Conservation (phyloP, 1,140 invertebrate species). For the Chrysopa pallens region DNA sequence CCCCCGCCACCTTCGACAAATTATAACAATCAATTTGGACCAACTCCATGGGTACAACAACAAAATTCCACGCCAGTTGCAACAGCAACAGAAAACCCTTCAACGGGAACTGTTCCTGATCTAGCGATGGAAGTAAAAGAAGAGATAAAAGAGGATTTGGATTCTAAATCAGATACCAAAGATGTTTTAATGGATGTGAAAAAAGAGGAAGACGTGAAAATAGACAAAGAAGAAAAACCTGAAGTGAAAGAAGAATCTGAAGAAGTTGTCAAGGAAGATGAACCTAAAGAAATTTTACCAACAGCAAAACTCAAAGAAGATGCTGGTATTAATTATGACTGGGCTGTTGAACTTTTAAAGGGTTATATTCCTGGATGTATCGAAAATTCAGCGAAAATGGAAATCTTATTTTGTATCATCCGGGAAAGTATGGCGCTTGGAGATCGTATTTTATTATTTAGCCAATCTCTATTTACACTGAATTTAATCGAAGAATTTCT, state of each 20-base stretch:
- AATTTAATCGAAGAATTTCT: slow-evolving; percentile 96
- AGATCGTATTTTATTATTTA: slow-evolving; percentile 91
- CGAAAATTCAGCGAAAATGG: slow-evolving; percentile 91
- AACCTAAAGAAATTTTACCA: slow-evolving; percentile 24
- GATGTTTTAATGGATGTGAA: not conserved
- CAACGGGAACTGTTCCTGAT: not conserved
- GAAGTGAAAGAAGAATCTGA: slow-evolving; percentile 17
- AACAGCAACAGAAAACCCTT: not conserved
- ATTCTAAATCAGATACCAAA: not conserved
- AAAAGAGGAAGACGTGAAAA: not conserved
- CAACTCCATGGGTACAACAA: too few relatives aligned
- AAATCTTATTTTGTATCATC: slow-evolving; percentile 83
- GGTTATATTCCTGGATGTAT: slow-evolving; percentile 76
- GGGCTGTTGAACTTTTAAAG: slow-evolving; percentile 72
- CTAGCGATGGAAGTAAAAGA: not conserved
- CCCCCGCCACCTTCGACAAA: not conserved
- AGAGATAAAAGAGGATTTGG: not conserved
- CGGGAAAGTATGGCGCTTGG: slow-evolving; percentile 72
- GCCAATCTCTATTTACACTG: slow-evolving; percentile 88
- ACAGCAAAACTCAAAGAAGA: slow-evolving; percentile 39
- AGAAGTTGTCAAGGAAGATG: slow-evolving; percentile 13
- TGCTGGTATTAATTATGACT: slow-evolving; percentile 67
- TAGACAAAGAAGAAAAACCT: slow-evolving; percentile 7
- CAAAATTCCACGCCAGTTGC: not conserved
- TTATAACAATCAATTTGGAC: not conserved